Evolutionary conservation across 2,888 invertebrate species (phyloP).

Genomic region (Prenolepis imparis): DNA sequence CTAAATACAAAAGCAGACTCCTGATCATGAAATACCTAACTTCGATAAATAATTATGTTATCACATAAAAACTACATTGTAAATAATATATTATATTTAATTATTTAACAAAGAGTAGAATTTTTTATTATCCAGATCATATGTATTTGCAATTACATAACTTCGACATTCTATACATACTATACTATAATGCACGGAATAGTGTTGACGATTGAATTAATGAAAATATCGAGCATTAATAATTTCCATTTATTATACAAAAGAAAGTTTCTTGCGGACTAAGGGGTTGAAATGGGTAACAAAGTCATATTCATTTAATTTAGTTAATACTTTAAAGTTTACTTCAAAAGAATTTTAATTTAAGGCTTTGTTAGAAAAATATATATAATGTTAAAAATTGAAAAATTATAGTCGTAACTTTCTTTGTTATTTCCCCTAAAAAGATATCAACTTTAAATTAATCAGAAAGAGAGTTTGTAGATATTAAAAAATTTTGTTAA

Average conservation of each 20-base stretch:
- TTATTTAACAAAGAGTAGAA: not conserved
- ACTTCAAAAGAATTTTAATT: conserved; percentile 2
- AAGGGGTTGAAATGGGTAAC: not conserved
- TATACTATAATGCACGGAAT: too few relatives aligned
- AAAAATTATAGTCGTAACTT: not conserved
- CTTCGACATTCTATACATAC: not conserved
- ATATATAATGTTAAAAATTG: not conserved
- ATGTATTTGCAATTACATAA: not conserved
- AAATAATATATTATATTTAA: not conserved
- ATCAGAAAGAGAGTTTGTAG: not conserved
- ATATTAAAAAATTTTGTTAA: not conserved
- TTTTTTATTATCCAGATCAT: not conserved
- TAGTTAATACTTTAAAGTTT: not conserved
- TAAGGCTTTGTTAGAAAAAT: not conserved
- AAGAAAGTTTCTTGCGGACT: not conserved
- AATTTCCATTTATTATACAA: not conserved
- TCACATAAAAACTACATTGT: not conserved
- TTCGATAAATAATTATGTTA: not conserved
- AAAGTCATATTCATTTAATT: not conserved
- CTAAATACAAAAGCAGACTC: not conserved
- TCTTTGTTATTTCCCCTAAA: not conserved
- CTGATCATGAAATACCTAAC: not conserved
- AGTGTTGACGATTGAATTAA: not conserved
- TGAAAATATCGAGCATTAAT: not conserved
- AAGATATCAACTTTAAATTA: not conserved